phyloP scores from a whole-genome alignment of 30 jellyfish, hydroid and myxozoan species.

The Aurelia sp. region DNA sequence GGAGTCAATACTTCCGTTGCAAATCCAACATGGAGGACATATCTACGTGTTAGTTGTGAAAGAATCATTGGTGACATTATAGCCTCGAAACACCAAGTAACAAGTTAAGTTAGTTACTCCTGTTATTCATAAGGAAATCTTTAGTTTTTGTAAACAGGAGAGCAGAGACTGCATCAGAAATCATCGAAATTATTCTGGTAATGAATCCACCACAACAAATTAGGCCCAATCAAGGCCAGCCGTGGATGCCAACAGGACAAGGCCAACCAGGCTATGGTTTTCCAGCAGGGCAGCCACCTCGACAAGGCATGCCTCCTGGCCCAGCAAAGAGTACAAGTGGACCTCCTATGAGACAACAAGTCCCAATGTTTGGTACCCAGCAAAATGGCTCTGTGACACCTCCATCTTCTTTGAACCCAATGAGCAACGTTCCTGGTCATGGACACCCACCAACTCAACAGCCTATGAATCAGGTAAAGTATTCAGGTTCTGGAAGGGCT shows the following conservation, averaged over 20 bases:
- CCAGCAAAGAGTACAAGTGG: conserved; percentile 56
- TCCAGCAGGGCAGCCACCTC: conserved; percentile 45
- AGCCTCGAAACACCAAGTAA: too few relatives aligned
- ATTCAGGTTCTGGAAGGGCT: too few relatives aligned
- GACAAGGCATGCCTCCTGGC: conserved; percentile 28
- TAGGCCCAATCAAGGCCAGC: conserved; percentile 66
- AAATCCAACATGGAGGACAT: conserved; percentile 60
- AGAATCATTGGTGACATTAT: not conserved
- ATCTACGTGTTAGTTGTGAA: conserved; percentile 46
- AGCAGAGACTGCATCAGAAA: too few relatives aligned
- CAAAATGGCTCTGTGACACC: conserved; percentile 63
- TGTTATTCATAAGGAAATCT: too few relatives aligned
- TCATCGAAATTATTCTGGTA: too few relatives aligned
- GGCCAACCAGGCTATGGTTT: conserved; percentile 9
- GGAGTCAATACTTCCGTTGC: conserved; percentile 60
- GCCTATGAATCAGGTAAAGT: conserved; percentile 54
- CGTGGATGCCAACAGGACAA: conserved; percentile 56
- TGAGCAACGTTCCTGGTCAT: conserved; percentile 24
- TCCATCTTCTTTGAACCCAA: conserved; percentile 65
- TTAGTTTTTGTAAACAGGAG: too few relatives aligned
- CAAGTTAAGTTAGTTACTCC: too few relatives aligned
- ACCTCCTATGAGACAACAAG: conserved; percentile 36
- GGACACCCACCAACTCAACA: conserved; percentile 35
- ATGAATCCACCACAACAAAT: conserved; percentile 50
- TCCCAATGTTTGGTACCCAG: conserved; percentile 63